Percentiles rank a stretch among this genome's conserved stretches.
Conservation (phyloP, 2,888 invertebrate genomes). For the Ctenicera cuprea region DNA sequence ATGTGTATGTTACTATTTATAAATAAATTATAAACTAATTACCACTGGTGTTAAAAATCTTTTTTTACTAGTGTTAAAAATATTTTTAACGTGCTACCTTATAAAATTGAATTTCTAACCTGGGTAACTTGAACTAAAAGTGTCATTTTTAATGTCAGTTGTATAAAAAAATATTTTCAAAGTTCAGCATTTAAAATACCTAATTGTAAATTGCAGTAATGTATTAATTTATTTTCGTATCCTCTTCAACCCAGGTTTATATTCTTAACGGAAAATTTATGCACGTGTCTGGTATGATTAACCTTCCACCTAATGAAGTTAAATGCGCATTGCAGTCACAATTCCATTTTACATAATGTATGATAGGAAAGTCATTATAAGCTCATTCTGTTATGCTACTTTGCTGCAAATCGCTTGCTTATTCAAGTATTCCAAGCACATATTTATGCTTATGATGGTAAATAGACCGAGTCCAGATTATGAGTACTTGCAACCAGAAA, state of each 20-base stretch:
- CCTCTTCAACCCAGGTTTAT: neutral
- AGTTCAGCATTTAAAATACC: neutral
- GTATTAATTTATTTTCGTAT: neutral
- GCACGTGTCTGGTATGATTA: conserved; percentile 6
- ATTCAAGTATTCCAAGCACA: conserved; percentile 5
- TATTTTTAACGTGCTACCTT: too few relatives aligned
- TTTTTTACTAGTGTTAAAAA: too few relatives aligned
- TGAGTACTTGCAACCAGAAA: neutral
- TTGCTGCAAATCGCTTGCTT: conserved; percentile 3
- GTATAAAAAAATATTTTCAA: neutral
- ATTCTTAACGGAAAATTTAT: conserved; percentile 1
- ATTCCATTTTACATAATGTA: conserved; percentile 15
- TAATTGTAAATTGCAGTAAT: too few relatives aligned
- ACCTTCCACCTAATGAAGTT: conserved; percentile 16
- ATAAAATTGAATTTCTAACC: too few relatives aligned
- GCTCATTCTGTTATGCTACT: conserved; percentile 7
- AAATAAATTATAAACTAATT: too few relatives aligned
- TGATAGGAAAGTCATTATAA: conserved; percentile 25
- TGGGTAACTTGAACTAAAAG: too few relatives aligned
- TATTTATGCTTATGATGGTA: conserved; percentile 2
- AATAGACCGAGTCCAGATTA: neutral
- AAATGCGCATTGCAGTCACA: conserved; percentile 16
- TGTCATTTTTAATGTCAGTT: too few relatives aligned
- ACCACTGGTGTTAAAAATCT: too few relatives aligned
- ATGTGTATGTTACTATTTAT: too few relatives aligned